Evolutionary conservation across 2,797 vertebrate species (phyloP), one percentile per base, ranked within the genome.

Genomic region (Gadopsis bispinosus): DNA sequence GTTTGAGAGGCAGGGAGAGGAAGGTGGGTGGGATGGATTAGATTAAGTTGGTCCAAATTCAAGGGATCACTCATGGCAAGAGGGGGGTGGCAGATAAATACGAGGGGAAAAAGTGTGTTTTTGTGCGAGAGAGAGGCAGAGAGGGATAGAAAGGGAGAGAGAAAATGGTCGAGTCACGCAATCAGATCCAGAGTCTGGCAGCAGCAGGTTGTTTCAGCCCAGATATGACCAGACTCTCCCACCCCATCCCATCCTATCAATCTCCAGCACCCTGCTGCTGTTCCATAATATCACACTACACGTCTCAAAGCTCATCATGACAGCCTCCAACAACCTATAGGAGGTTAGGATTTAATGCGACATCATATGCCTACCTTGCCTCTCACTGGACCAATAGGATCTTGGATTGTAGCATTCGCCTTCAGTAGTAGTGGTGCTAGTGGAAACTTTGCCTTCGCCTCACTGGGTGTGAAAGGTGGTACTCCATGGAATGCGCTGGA

Each of bases 21-120:
- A 81, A 85, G 69, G 84, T 76, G 86, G 89, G 79, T 56, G 80
- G 78, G 59, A n/a, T 80, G 86, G 91, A 90, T 87, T 89, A 90
- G 87, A 87, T 89, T 87, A 89, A 82, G 59, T 85, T 87, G 85
- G 81, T 85, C 79, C 62, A 79, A 93, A 91, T 90, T 84, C 80
- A 85, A 91, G 75, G 69, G 79, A 83, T 89, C 83, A 89, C 81
- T 84, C 39, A 43, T 86, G 66, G 83, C 53, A 39, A 84, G 80
- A 74, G 67, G 73, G 35, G 79, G 59, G 51, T 73, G 80, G 86
- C 60, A 69, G 83, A 85, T 77, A 80, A 80, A 87, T 26, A 17
- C 1, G 35, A 33, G 65, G 22, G 61, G 69, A 63, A 80, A 85
- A 50, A 70, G 10, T 54, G 47, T 72, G 63, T 73, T 71, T 78